phyloP scores from a whole-genome alignment of 1,140 invertebrate species.

The Ctenoplectra terminalis region DNA sequence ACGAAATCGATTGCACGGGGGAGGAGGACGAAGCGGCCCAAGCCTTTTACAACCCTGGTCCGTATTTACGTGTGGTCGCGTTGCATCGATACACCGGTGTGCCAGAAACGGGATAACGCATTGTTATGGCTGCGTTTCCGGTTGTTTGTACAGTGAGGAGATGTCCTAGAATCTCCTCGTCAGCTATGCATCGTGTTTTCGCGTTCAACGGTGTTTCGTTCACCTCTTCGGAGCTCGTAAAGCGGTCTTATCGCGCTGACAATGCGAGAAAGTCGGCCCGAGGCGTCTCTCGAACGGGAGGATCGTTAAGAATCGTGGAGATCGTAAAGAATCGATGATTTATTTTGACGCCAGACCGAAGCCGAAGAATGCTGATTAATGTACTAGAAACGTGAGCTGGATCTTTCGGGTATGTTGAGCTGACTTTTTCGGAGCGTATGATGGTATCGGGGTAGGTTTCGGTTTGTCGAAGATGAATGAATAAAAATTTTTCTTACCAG shows the following conservation, averaged over 20 bases:
- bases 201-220: not conserved
- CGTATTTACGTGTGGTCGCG: constrained; percentile 51
- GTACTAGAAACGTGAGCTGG: too few species aligned
- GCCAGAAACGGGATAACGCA: constrained; percentile 39
- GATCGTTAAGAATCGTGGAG: not conserved
- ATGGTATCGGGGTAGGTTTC: too few species aligned
- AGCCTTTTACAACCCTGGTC: constrained; percentile 47
- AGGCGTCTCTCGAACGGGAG: too few species aligned
- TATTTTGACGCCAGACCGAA: not conserved
- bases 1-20: constrained; percentile 44
- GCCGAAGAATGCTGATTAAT: not conserved
- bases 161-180: constrained; percentile 39
- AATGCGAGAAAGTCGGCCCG: not conserved
- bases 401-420: too few species aligned
- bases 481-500: too few species aligned
- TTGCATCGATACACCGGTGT: constrained; percentile 9
- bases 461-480: too few species aligned
- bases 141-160: constrained; percentile 56
- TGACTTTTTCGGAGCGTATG: too few species aligned
- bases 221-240: constrained; percentile 20
- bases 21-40: not conserved
- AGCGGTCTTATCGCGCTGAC: constrained; percentile 20
- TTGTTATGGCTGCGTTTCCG: constrained; percentile 63
- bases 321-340: not conserved
- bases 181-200: constrained; percentile 9